Conservation (phyloP, 1,140 invertebrate genomes). For the Cecropterus lyciades region DNA sequence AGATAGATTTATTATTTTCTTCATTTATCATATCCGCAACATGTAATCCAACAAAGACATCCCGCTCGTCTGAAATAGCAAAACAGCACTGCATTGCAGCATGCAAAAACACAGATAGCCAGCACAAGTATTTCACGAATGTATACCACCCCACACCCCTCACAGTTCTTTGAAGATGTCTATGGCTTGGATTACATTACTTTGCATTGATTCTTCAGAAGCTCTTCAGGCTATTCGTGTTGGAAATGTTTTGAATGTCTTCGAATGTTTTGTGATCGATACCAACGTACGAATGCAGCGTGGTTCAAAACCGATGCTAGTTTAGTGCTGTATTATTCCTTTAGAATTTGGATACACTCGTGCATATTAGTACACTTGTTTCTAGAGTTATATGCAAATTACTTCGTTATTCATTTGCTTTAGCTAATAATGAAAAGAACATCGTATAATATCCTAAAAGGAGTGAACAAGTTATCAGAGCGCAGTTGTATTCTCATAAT, state of each 20-base stretch:
- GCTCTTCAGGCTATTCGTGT: slow-evolving; percentile 13
- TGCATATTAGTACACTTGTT: too few species aligned
- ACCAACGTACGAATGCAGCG: slow-evolving; percentile 8
- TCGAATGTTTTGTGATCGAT: not conserved
- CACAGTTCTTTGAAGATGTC: slow-evolving; percentile 14
- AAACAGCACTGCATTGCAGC: slow-evolving; percentile 14
- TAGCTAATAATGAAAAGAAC: too few species aligned
- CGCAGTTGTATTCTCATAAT: too few species aligned
- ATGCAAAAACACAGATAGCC: slow-evolving; percentile 27
- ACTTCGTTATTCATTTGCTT: too few species aligned
- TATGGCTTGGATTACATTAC: slow-evolving; percentile 31
- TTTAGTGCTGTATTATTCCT: too few species aligned
- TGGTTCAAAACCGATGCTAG: too few species aligned
- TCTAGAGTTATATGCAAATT: too few species aligned
- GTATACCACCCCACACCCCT: slow-evolving; percentile 6
- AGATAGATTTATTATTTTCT: too few species aligned
- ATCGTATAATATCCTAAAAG: too few species aligned
- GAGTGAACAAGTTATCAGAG: too few species aligned
- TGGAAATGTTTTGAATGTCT: slow-evolving; percentile 7
- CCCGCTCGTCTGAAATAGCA: slow-evolving; percentile 4
- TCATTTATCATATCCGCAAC: too few species aligned
- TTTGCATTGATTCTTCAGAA: slow-evolving; percentile 29
- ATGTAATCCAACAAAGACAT: slow-evolving; percentile 15
- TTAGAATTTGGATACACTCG: too few species aligned
- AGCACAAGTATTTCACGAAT: slow-evolving; percentile 46